phyloP scores from a whole-genome alignment of 2,113 vertebrate genomes.

The Lepidothrix coronata region DNA sequence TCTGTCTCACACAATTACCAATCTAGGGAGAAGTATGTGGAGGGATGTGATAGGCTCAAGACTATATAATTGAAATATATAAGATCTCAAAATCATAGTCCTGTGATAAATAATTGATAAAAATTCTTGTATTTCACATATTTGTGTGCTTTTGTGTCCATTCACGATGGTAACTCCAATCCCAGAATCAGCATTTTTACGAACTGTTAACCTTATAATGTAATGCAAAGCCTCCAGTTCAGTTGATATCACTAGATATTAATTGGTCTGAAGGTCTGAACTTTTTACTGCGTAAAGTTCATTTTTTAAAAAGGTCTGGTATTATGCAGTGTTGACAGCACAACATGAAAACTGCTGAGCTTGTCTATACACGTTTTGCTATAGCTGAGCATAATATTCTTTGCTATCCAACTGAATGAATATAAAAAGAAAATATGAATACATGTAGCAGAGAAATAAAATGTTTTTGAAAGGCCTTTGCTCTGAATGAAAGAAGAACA shows the following conservation, averaged over 20 bases:
- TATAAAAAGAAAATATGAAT: slow-evolving; percentile 36
- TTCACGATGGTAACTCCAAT: background rate
- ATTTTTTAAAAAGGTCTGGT: background rate
- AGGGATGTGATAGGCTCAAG: background rate
- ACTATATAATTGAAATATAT: background rate
- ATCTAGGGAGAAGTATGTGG: background rate
- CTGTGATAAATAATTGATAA: background rate
- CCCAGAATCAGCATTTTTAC: background rate
- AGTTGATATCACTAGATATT: background rate
- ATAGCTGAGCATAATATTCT: background rate
- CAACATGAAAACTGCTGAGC: slow-evolving; percentile 17
- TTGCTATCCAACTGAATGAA: slow-evolving; percentile 31
- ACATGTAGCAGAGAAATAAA: background rate
- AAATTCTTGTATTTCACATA: background rate
- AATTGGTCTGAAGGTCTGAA: background rate
- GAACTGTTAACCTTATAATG: background rate
- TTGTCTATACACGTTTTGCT: slow-evolving; percentile 9
- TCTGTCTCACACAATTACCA: background rate
- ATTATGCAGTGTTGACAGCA: slow-evolving; percentile 20
- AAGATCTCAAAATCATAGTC: background rate
- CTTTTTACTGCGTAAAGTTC: background rate
- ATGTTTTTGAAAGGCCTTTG: slow-evolving; percentile 28
- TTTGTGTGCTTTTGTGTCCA: background rate
- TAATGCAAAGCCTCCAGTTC: background rate
- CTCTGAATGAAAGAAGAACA: slow-evolving; percentile 24